Evolutionary conservation across 2,113 vertebrate species (phyloP).

Genomic region (Podocnemis expansa): DNA sequence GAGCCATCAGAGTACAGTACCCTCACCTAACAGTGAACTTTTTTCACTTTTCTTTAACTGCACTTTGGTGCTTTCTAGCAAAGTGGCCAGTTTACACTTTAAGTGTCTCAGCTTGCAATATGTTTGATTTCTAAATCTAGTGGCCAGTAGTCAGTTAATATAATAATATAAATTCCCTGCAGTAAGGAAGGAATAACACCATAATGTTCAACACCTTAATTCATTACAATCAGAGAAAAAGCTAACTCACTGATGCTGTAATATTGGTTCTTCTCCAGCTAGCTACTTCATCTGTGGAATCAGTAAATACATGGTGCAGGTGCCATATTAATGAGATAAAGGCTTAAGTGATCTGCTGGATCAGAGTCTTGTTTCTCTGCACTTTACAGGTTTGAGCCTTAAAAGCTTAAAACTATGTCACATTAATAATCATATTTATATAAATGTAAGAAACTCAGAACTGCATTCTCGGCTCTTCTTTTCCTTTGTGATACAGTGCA

Average conservation of each 20-base stretch:
- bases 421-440: not conserved
- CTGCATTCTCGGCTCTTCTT: not conserved
- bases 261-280: not conserved
- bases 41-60: too few relatives aligned
- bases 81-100: too few relatives aligned
- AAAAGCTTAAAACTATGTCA: not conserved
- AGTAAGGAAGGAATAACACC: too few relatives aligned
- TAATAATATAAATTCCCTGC: too few relatives aligned
- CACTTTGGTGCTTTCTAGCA: too few relatives aligned
- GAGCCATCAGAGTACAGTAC: too few relatives aligned
- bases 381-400: not conserved
- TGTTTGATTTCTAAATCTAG: too few relatives aligned
- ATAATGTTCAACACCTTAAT: not conserved
- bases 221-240: not conserved
- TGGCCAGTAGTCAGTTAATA: too few relatives aligned
- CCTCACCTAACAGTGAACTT: too few relatives aligned
- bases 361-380: not conserved
- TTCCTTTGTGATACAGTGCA: not conserved
- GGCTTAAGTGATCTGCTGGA: not conserved
- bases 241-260: not conserved
- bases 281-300: not conserved
- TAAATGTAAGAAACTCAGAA: not conserved
- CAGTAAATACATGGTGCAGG: rapidly evolving
- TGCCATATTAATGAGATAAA: not conserved
- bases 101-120: too few relatives aligned